Evolutionary conservation across 2,888 invertebrate genomes (phyloP), one percentile per base, ranked within the genome.

Genomic region (Endomychus coccineus): DNA sequence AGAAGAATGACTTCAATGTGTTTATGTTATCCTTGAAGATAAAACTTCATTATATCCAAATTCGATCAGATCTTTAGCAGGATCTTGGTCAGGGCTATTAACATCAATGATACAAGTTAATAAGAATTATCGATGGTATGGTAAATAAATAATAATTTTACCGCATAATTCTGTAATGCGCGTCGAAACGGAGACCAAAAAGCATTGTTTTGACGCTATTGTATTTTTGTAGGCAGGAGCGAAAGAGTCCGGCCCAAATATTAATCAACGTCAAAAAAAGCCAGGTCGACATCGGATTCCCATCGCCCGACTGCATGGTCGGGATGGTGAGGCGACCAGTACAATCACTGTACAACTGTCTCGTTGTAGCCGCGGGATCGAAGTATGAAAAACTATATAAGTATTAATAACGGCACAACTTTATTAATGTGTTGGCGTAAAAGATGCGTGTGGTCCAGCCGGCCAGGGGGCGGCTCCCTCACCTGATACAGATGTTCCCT

Each of bases 401-500:
- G 61, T 61, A 62, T 60, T 62, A 62, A 62, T 62, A 61, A 61
- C 58, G 58, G 61, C 61, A 59, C 58, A 55, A 55, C 57, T 61
- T 59, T 62, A 62, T 62, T 62, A 62, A 62, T 62, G 61, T 61
- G 60, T 60, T 58, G 60, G 61, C 57, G 61, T 62, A 60, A 62
- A 56, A 46, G 51, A 47, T 59, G 61, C 59, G 62, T 62, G 62
- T 62, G 62, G 62, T 62, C 61, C 43, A 45, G 43, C 44, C 43
- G 36, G n/a, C n/a, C n/a, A n/a, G n/a, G n/a, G 49, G 52, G 57
- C 54, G 55, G 56, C 54, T 51, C 56, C 50, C 54, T 55, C 58
- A 51, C 54, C 58, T 56, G 55, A 56, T 58, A 58, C 58, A 55
- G 55, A 56, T 56, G 56, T 54, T 55, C 43, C 44, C 38, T 42